phyloP scores from a whole-genome alignment of 2,888 invertebrate species.

The Phengaris arion region DNA sequence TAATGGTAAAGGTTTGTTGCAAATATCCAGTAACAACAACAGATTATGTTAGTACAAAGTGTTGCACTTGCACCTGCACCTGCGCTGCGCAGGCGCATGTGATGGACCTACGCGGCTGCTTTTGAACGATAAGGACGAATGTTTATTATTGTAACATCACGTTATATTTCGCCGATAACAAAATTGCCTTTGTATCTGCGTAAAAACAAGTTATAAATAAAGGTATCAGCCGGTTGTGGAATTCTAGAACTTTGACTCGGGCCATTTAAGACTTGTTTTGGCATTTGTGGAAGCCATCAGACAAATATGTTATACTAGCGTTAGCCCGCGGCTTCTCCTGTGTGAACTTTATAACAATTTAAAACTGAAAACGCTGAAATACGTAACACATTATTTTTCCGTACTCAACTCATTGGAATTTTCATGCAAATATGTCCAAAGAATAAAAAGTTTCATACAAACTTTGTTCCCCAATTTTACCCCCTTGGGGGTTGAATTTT shows the following conservation, averaged over 20 bases:
- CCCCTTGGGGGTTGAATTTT: no score
- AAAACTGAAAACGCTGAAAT: no score
- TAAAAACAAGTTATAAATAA: constrained; percentile 6
- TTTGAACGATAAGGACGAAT: neutral
- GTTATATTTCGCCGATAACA: neutral
- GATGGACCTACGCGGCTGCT: neutral
- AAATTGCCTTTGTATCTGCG: neutral
- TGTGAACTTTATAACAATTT: no score
- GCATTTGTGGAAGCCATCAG: neutral
- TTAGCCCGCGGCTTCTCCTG: no score
- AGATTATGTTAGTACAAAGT: neutral
- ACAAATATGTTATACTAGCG: no score
- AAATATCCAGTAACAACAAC: neutral
- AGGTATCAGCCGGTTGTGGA: neutral
- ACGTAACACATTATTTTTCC: no score
- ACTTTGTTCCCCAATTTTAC: no score
- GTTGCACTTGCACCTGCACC: neutral
- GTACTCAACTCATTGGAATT: no score
- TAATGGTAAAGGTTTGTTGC: neutral
- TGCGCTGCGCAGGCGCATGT: neutral
- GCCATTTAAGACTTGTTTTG: neutral
- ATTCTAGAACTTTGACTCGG: neutral
- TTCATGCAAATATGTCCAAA: no score
- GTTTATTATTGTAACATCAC: constrained; percentile 5
- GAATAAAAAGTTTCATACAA: no score